Evolutionary conservation across 2,797 vertebrate genomes (phyloP).

Genomic region (Myioborus miniatus): DNA sequence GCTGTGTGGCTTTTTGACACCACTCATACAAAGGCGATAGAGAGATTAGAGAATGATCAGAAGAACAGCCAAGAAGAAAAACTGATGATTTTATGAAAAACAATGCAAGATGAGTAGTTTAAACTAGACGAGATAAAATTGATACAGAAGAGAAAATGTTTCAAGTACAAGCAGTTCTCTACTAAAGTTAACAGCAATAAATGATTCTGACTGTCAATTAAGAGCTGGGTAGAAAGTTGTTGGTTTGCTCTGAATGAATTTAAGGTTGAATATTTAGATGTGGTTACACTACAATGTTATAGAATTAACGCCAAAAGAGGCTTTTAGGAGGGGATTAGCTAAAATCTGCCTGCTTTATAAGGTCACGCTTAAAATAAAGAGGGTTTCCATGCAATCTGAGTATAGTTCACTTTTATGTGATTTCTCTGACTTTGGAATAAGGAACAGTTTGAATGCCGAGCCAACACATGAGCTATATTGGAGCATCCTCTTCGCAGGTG

Average conservation of each 20-base stretch:
- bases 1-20: background rate
- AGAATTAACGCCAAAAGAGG: background rate
- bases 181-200: background rate
- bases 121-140: background rate
- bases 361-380: background rate
- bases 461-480: rapidly evolving
- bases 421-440: background rate
- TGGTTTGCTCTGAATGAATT: background rate
- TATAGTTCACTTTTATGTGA: background rate
- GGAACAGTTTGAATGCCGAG: background rate
- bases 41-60: background rate
- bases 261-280: background rate
- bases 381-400: background rate
- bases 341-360: background rate
- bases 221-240: background rate
- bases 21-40: background rate
- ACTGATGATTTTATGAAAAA: background rate
- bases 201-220: background rate
- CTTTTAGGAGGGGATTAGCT: background rate
- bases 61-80: background rate
- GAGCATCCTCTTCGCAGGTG: background rate
- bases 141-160: background rate
- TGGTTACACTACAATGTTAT: background rate
- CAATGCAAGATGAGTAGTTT: background rate
- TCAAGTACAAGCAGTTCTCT: background rate